A percentile compares a stretch with the other conserved stretches of the same genome.
Conservation (phyloP, 1,140 invertebrate genomes). For the Nephila pilipes region DNA sequence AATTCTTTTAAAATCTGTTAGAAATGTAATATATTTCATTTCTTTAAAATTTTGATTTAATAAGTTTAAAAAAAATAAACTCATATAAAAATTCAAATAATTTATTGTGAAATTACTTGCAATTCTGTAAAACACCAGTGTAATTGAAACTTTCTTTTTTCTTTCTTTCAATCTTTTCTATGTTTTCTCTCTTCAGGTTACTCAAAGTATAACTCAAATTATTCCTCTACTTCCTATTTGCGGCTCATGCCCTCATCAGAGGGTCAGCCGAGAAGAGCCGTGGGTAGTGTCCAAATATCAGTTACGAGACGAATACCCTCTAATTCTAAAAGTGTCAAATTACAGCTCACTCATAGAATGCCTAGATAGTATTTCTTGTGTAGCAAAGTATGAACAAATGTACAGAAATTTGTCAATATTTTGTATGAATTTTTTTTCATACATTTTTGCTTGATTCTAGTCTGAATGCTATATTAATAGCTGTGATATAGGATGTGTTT, state of each 20-base stretch:
- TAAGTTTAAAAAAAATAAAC: too few species aligned
- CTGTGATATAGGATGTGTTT: background rate
- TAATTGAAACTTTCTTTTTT: background rate
- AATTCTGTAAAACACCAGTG: too few species aligned
- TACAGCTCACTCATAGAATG: slow-evolving; percentile 62
- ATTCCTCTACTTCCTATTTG: slow-evolving; percentile 41
- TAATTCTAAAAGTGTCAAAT: slow-evolving; percentile 62
- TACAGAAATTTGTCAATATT: background rate
- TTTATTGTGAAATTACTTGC: too few species aligned
- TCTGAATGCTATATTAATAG: background rate
- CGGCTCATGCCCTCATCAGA: slow-evolving; percentile 22
- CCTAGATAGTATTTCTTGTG: slow-evolving; percentile 64
- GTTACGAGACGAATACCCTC: slow-evolving; percentile 54
- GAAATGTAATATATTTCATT: too few species aligned
- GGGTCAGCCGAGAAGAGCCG: slow-evolving; percentile 50
- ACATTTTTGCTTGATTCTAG: background rate
- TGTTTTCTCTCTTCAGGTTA: slow-evolving; percentile 48
- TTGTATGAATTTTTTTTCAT: background rate
- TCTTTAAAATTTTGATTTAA: too few species aligned
- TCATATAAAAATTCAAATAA: too few species aligned
- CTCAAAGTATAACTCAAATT: slow-evolving; percentile 56
- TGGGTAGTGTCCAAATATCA: slow-evolving; percentile 71
- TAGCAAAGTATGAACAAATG: background rate
- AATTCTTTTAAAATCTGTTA: too few species aligned
- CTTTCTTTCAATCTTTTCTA: slow-evolving; percentile 3